phyloP scores from a whole-genome alignment of 53 echinoderm and acorn worm genomes.

The Patiria pectinifera region DNA sequence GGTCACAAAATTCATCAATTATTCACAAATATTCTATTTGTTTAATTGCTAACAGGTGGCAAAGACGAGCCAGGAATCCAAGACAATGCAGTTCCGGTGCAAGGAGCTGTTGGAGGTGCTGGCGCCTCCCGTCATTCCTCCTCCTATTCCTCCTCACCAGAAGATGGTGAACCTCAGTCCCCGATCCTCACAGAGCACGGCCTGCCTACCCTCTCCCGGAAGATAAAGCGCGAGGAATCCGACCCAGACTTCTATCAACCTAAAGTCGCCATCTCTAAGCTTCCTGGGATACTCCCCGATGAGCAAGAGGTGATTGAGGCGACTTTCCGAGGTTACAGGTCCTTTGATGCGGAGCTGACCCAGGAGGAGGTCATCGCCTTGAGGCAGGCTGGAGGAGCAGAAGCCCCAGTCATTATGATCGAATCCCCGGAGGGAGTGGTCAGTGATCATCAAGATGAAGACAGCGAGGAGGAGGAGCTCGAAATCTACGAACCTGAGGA shows the following conservation, averaged over 20 bases:
- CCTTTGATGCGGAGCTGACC: constrained; percentile 50
- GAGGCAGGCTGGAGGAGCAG: not conserved
- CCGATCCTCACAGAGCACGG: constrained; percentile 44
- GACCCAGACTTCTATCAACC: constrained; percentile 49
- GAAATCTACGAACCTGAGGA: constrained; percentile 44
- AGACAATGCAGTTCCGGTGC: not conserved
- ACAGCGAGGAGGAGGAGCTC: constrained; percentile 21
- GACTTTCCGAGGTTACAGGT: constrained; percentile 37
- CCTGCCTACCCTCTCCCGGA: constrained; percentile 30
- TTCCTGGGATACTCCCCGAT: constrained; percentile 46
- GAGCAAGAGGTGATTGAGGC: constrained; percentile 53
- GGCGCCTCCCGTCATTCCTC: not conserved
- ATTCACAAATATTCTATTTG: not conserved
- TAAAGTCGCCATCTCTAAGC: constrained; percentile 12
- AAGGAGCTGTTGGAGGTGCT: constrained; percentile 13
- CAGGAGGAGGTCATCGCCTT: constrained; percentile 37
- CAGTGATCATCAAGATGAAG: not conserved
- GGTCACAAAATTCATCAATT: not conserved
- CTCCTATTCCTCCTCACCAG: constrained; percentile 30
- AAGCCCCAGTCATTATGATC: constrained; percentile 20
- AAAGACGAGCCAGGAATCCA: not conserved
- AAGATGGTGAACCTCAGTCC: constrained; percentile 47
- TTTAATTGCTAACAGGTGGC: constrained; percentile 7
- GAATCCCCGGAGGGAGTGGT: constrained; percentile 33
- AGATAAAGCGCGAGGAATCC: not conserved